Base-by-base conservation (phyloP, 2,113 vertebrate species). In the Junco hyemalis region DNA sequence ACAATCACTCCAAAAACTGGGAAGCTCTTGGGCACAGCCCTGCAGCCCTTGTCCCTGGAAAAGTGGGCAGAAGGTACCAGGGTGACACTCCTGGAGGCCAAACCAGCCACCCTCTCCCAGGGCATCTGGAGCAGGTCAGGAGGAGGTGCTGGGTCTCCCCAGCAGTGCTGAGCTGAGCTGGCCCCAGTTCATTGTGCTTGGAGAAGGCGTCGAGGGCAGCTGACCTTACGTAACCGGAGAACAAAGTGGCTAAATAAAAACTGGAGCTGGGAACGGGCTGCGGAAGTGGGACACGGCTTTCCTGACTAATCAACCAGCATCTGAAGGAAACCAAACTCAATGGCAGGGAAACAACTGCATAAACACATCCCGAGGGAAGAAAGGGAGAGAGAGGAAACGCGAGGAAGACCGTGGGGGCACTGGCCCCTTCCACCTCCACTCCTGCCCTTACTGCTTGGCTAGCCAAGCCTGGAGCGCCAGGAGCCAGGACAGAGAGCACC, bases 291-390 rank as follows among this genome's bases (percentile, higher is more conserved):
- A 96, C 72, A 71, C 28, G 9, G 78, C 80, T 95, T 97, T 92
- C 88, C 65, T 78, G 80, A 86, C 81, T 72, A 66, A 95, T 90
- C 94, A 92, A 79, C 82, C 80, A 68, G 63, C 80, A 82, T 71
- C 81, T 81, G 77, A 93, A 97, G 96, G 95, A 97, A 98, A 95
- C 84, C 2, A 0, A 66, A 64, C 88, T 96, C 81, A 74, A 76
- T 63, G 91, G 96, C 81, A 86, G 78, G 94, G 97, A 96, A 96
- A 87, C 81, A 70, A 93, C 76, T 90, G 93, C 91, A 86, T 86
- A 96, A 96, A 97, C 96, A 97, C 82, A 86, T 96, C 92, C 91
- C 33, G 13, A 56, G 90, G 93, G 85, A 96, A 90, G 87, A 93
- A 95, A 57, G 24, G 72, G 64, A 93, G 79, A 4, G 38, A 78